Percentiles rank a stretch among this genome's conserved stretches.
Evolutionary conservation across 2,113 vertebrate genomes (phyloP).

Genomic region (Ursus arctos): DNA sequence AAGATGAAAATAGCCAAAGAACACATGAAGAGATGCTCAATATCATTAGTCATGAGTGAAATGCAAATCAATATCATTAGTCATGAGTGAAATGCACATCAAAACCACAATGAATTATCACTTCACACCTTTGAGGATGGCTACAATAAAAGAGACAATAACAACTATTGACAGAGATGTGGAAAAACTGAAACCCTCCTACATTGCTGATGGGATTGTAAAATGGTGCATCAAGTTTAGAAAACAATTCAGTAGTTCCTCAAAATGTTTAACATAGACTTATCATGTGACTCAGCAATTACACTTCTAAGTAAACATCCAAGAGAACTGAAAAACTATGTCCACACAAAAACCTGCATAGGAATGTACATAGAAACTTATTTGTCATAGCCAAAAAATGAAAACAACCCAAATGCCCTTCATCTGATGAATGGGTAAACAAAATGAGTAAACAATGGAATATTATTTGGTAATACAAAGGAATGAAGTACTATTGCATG

Average conservation of each 20-base stretch:
- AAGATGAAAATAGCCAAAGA: not conserved
- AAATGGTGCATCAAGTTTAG: not conserved
- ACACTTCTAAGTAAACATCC: not conserved
- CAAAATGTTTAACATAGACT: not conserved
- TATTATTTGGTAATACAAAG: not conserved
- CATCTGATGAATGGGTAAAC: not conserved
- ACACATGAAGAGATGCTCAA: not conserved
- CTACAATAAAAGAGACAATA: not conserved
- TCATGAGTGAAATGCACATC: not conserved
- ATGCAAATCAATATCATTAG: not conserved
- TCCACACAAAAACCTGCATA: not conserved
- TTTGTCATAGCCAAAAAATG: not conserved
- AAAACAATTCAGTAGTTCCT: not conserved
- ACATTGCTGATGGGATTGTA: not conserved
- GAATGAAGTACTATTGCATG: not conserved
- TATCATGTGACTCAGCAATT: not conserved
- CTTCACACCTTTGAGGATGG: not conserved
- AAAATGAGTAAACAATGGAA: not conserved
- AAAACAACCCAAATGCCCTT: not conserved
- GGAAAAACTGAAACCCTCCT: not conserved
- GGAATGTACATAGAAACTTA: not conserved
- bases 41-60: not conserved
- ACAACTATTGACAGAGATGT: not conserved
- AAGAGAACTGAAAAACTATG: not conserved
- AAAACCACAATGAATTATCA: not conserved